These are phyloP conservation scores for Bryconaethiops microstoma DNA, from an alignment of 2,797 vertebrate genomes.

Conservation along the genomic window DNA sequence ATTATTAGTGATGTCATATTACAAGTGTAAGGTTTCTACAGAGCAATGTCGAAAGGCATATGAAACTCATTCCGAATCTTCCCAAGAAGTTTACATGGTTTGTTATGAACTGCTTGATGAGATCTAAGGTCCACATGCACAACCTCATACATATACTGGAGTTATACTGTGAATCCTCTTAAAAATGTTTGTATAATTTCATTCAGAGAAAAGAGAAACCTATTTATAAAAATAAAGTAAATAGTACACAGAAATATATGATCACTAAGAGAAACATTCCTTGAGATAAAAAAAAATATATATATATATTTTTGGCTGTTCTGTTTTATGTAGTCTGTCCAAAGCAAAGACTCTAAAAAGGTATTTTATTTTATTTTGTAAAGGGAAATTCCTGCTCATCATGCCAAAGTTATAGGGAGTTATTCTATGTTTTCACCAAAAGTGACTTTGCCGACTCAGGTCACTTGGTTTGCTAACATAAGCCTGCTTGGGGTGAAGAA, in stretches of 20 bases:
- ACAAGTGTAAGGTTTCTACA: constrained; percentile 10
- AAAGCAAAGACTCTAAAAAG: constrained; percentile 62
- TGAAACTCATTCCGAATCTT: constrained; percentile 14
- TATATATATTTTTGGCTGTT: constrained; percentile 63
- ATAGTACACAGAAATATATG: constrained; percentile 14
- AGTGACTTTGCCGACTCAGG: constrained; percentile 13
- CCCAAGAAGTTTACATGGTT: constrained; percentile 14
- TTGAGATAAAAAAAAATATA: constrained; percentile 61
- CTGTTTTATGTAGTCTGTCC: constrained; percentile 67
- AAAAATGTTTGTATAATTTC: constrained; percentile 69
- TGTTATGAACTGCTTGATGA: constrained; percentile 29
- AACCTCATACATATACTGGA: constrained; percentile 71
- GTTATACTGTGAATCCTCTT: constrained; percentile 82
- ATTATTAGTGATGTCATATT: constrained; percentile 31
- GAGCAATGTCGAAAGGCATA: constrained; percentile 10
- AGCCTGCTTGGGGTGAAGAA: constrained; percentile 16
- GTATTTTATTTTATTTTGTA: constrained; percentile 49
- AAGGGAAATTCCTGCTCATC: constrained; percentile 40
- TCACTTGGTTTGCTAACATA: constrained; percentile 27
- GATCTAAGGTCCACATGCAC: constrained; percentile 16
- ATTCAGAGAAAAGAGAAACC: constrained; percentile 59
- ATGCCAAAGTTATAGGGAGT: constrained; percentile 54
- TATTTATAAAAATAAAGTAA: constrained; percentile 39
- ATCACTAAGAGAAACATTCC: constrained; percentile 64
- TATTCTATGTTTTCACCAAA: constrained; percentile 38